Percentiles rank a stretch among this genome's conserved stretches.
These are phyloP conservation scores for Arbacia lixula DNA, from an alignment of 53 echinoderm and acorn worm genomes.

Conservation along the genomic window DNA sequence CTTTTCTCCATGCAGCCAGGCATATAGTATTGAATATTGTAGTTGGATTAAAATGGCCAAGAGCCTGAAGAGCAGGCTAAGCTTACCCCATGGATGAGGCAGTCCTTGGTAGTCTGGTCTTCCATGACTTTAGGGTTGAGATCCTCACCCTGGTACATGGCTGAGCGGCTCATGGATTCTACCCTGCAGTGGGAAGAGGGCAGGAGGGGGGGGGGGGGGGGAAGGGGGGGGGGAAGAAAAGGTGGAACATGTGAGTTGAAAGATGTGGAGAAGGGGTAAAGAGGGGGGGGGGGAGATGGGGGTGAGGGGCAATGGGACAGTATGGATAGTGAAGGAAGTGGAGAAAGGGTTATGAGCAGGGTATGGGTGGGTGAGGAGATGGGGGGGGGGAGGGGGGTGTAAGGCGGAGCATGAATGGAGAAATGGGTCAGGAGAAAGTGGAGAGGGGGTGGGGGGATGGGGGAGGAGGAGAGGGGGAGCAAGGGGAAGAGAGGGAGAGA, in stretches of 20 bases:
- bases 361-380: not conserved
- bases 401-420: not conserved
- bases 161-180: constrained; percentile 77
- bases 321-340: not conserved
- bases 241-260: not conserved
- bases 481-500: not conserved
- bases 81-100: constrained; percentile 94
- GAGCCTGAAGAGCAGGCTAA: too few relatives aligned
- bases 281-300: not conserved
- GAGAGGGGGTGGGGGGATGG: too few relatives aligned
- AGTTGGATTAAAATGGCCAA: too few relatives aligned
- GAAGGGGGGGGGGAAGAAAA: not conserved
- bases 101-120: constrained; percentile 67
- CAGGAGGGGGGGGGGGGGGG: not conserved
- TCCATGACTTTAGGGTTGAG: constrained; percentile 81
- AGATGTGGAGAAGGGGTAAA: not conserved
- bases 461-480: not conserved
- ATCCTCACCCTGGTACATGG: constrained; percentile 68
- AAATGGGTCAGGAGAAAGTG: not conserved
- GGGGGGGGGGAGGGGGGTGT: not conserved
- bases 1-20: too few relatives aligned
- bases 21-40: too few relatives aligned
- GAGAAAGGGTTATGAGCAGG: too few relatives aligned
- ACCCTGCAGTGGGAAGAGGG: constrained; percentile 51
- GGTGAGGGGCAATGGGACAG: too few relatives aligned